phyloP scores from a whole-genome alignment of 1,140 invertebrate species.

The Anthonomus grandis region DNA sequence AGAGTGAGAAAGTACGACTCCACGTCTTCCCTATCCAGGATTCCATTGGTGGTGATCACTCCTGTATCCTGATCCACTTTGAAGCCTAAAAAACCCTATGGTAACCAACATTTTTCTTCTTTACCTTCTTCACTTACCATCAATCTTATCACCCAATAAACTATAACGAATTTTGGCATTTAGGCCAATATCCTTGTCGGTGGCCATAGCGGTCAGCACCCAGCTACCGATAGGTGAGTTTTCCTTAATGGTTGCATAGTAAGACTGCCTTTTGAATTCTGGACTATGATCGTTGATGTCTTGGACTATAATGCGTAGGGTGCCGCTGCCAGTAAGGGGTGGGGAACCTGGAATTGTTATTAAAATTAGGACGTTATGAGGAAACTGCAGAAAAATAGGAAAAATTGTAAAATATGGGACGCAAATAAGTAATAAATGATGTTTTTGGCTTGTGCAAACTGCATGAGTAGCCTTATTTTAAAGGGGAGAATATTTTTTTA shows the following conservation, averaged over 20 bases:
- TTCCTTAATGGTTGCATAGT: constrained; percentile 72
- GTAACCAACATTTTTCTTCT: too few relatives aligned
- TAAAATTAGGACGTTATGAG: too few relatives aligned
- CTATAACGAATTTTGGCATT: constrained; percentile 83
- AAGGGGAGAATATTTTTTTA: too few relatives aligned
- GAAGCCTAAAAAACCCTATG: constrained; percentile 52
- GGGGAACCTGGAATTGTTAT: constrained; percentile 77
- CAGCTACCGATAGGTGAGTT: constrained; percentile 70
- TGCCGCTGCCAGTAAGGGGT: constrained; percentile 82
- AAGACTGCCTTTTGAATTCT: constrained; percentile 74
- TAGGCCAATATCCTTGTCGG: constrained; percentile 76
- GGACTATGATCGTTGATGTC: constrained; percentile 94
- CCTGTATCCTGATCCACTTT: constrained; percentile 71
- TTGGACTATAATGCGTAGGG: constrained; percentile 81
- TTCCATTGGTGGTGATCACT: constrained; percentile 65
- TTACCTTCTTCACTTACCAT: too few relatives aligned
- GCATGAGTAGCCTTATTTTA: too few relatives aligned
- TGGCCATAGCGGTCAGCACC: constrained; percentile 69
- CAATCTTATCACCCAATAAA: constrained; percentile 73
- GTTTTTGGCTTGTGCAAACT: too few relatives aligned
- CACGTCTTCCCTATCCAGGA: constrained; percentile 77
- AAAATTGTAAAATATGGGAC: too few relatives aligned
- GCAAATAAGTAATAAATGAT: too few relatives aligned
- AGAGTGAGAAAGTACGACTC: constrained; percentile 75
- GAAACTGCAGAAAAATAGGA: too few relatives aligned